A percentile compares a stretch with the other conserved stretches of the same genome.
These are phyloP conservation scores for Morelia viridis DNA, from an alignment of 2,797 vertebrate genomes.

Conservation along the genomic window DNA sequence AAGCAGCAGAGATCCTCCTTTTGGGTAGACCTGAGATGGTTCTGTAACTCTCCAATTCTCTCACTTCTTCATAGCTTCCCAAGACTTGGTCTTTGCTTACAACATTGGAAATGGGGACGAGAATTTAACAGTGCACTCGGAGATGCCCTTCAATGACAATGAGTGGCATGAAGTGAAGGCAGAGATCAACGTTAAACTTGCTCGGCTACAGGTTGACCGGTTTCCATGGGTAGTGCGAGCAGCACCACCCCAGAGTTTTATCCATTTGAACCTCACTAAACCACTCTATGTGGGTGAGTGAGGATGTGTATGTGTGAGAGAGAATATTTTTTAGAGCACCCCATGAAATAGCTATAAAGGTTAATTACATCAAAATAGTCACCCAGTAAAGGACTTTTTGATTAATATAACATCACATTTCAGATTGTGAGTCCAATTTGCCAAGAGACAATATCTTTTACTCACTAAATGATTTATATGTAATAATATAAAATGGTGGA, in stretches of 20 bases:
- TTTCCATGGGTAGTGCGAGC: slow-evolving; percentile 86
- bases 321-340: neutral
- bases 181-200: slow-evolving; percentile 93
- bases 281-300: slow-evolving; percentile 89
- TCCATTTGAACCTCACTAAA: slow-evolving; percentile 87
- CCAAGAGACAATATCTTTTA: neutral
- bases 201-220: slow-evolving; percentile 90
- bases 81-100: slow-evolving; percentile 85
- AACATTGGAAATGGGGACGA: slow-evolving; percentile 93
- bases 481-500: neutral
- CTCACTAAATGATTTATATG: neutral
- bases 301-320: too few relatives aligned
- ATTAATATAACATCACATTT: neutral
- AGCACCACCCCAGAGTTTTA: slow-evolving; percentile 89
- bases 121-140: slow-evolving; percentile 84
- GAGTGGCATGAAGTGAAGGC: slow-evolving; percentile 97
- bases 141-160: slow-evolving; percentile 86
- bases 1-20: neutral
- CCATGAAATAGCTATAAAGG: neutral
- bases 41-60: neutral
- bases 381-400: neutral
- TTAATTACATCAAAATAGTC: neutral
- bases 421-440: neutral
- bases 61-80: slow-evolving; percentile 76
- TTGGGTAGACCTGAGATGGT: neutral